Percentiles rank a stretch among this genome's conserved stretches.
These are phyloP conservation scores for Trichopria drosophilae DNA, from an alignment of 2,888 invertebrate species.

Conservation along the genomic window DNA sequence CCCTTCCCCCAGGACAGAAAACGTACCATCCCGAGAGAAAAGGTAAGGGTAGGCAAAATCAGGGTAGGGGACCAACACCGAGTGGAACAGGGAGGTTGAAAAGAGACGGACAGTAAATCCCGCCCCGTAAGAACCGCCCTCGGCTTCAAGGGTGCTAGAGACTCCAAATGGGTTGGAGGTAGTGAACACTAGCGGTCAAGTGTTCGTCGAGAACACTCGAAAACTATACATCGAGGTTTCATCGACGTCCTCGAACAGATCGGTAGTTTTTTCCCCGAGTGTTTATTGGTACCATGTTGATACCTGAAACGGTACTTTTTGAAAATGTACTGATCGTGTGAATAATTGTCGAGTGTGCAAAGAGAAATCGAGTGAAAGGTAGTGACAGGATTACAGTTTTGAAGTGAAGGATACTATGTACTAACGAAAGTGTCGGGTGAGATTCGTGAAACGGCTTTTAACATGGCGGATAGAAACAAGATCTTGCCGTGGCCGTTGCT, in stretches of 20 bases:
- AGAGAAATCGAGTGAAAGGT: not conserved
- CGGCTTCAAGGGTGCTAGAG: constrained; percentile 50
- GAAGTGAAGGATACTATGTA: constrained; percentile 19
- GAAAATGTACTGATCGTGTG: not conserved
- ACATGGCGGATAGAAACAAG: constrained; percentile 56
- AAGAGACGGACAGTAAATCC: constrained; percentile 33
- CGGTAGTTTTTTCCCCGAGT: not conserved
- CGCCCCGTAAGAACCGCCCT: constrained; percentile 52
- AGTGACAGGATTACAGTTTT: too few relatives aligned
- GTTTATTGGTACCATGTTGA: not conserved
- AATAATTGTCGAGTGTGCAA: constrained; percentile 12
- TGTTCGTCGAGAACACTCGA: constrained; percentile 58
- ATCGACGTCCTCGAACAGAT: constrained; percentile 33
- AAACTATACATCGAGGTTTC: constrained; percentile 49
- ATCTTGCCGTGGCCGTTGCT: constrained; percentile 53
- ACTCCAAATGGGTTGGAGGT: constrained; percentile 48
- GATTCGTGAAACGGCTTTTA: too few relatives aligned
- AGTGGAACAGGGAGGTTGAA: constrained; percentile 35
- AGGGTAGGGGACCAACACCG: too few relatives aligned
- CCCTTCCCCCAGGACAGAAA: constrained; percentile 6
- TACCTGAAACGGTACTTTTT: too few relatives aligned
- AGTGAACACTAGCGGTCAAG: constrained; percentile 57
- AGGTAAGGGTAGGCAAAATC: too few relatives aligned
- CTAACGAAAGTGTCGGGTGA: constrained; percentile 8
- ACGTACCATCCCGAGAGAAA: too few relatives aligned